Evolutionary conservation across 2,888 invertebrate species (phyloP).

Genomic region (Halictus quadricinctus): DNA sequence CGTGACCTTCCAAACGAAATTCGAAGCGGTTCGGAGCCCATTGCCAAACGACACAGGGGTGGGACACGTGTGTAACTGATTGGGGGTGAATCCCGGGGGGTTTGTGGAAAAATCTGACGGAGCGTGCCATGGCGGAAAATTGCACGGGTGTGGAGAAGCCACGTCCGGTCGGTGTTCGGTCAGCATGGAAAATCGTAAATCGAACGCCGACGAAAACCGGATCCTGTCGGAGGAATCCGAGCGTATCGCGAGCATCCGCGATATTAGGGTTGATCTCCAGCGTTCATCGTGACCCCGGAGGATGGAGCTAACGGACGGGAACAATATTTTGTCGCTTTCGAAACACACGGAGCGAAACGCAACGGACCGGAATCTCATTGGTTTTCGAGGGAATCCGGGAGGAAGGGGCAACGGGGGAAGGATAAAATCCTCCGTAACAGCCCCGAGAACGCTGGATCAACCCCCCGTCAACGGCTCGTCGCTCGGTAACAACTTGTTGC

Average conservation of each 20-base stretch:
- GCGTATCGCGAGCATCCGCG: constrained; percentile 4
- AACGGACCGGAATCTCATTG: background rate
- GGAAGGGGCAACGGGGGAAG: background rate
- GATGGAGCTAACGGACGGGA: background rate
- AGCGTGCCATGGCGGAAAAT: constrained; percentile 41
- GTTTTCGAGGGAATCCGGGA: background rate
- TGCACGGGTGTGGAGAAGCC: constrained; percentile 22
- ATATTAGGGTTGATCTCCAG: background rate
- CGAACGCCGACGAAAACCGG: constrained; percentile 48
- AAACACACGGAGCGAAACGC: background rate
- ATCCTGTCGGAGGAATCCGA: constrained; percentile 1
- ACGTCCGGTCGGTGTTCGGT: constrained; percentile 56
- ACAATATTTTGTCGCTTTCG: background rate
- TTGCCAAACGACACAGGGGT: background rate
- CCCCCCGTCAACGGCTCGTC: constrained; percentile 11
- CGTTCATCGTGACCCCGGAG: background rate
- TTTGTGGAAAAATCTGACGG: constrained; percentile 24
- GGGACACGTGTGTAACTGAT: background rate
- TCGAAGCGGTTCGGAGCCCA: background rate
- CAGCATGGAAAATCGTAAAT: constrained; percentile 64
- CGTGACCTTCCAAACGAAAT: background rate
- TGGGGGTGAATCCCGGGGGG: constrained; percentile 2
- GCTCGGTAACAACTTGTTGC: constrained; percentile 32
- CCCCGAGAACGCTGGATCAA: background rate
- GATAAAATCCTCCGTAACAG: background rate